Base-by-base conservation (phyloP, 92 coral and sea anemone species). In the Umimayanthus kanabou region DNA sequence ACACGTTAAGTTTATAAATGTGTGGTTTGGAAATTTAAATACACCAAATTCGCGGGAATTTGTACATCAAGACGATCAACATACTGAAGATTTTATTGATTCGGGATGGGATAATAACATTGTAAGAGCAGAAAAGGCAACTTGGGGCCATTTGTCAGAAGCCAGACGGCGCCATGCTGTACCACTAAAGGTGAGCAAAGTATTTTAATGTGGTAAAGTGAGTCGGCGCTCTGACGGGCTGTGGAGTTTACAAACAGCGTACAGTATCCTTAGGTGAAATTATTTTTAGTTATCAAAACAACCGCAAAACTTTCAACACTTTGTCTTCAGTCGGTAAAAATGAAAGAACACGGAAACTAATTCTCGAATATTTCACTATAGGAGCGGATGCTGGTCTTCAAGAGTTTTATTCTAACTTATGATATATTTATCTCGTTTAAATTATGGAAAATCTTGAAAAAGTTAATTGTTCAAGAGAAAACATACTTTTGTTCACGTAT, bases 1-100 rank as follows among this genome's bases (percentile, higher is more conserved):
- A 33, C 87, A 81, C 25, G 87, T 90, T 85, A 83, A 83, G 40
- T 83, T 83, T 67, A 45, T 83, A 43, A 83, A 83, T 70, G 87
- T 83, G 30, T 83, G 87, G 87, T 69, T 69, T 50, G 87, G 87
- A 55, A 83, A 28, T 83, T 83, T 83, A 83, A 70, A 15, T 53
- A 42, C 74, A 42, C 78, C 87, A 83, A 83, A 83, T 45, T 69
- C 71, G 78, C 87, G 78, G 43, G 78, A 83, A n/a, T 67, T 30
- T 7, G 33, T 14, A 23, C 65, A 29, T 45, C 77, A 43, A 70
- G 64, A 37, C 43, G 37, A 14, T 40, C 87, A 26, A 22, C 85
- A 10, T 29, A 2, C 5, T 40, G 67, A 70, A 16, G 77, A 83
- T 70, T 71, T 71, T 45, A 74, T 69, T 23, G 87, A 83, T 70